Conservation (phyloP, 1,140 invertebrate genomes). For the Mercenaria mercenaria region DNA sequence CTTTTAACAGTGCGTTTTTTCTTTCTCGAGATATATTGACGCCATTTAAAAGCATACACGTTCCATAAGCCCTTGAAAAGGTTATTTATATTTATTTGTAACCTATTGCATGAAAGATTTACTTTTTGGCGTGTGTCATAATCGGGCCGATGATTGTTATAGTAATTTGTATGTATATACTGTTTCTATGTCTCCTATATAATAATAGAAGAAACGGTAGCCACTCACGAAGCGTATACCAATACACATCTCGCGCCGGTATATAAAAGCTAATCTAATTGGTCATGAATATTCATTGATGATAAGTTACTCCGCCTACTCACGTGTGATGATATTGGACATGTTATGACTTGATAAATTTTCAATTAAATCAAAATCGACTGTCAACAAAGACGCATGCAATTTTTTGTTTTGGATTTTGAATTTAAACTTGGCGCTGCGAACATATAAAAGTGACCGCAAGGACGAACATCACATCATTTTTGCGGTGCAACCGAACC, state of each 20-base stretch:
- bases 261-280: slow-evolving; percentile 35
- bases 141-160: background rate
- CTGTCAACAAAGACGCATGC: slow-evolving; percentile 38
- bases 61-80: background rate
- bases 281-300: slow-evolving; percentile 38
- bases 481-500: background rate
- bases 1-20: no score
- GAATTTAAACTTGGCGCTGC: background rate
- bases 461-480: background rate
- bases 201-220: slow-evolving; percentile 30
- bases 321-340: slow-evolving; percentile 13
- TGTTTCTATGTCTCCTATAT: slow-evolving; percentile 40
- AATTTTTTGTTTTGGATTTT: slow-evolving; percentile 36
- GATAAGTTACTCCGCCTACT: slow-evolving; percentile 22
- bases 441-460: background rate
- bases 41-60: background rate
- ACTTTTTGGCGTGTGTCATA: slow-evolving; percentile 2
- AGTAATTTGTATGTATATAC: background rate
- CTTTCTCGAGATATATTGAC: background rate
- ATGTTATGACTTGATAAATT: slow-evolving; percentile 41
- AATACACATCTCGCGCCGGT: background rate
- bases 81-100: slow-evolving; percentile 10
- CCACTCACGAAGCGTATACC: slow-evolving; percentile 12
- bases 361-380: slow-evolving; percentile 39
- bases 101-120: background rate